These are phyloP conservation scores for Notamacropus eugenii DNA, from an alignment of 2,797 vertebrate genomes.

Conservation along the genomic window DNA sequence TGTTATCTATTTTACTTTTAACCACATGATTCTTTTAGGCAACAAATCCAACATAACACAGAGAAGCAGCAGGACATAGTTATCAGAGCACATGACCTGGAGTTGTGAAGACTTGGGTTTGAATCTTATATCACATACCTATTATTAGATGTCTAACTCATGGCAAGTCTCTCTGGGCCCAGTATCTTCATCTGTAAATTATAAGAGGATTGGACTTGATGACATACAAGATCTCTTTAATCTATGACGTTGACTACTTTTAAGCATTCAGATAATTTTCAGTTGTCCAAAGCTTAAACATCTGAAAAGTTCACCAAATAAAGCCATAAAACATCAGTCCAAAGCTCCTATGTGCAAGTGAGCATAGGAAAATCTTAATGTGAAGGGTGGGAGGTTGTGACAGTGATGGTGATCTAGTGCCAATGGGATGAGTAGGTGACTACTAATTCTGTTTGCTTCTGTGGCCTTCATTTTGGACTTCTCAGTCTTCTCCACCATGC, in stretches of 20 bases:
- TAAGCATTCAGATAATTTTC: background rate
- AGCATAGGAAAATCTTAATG: background rate
- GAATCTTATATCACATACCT: background rate
- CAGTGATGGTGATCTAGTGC: background rate
- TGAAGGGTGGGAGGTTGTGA: background rate
- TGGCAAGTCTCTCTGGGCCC: background rate
- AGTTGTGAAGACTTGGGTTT: background rate
- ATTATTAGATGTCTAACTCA: background rate
- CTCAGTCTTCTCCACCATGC: background rate
- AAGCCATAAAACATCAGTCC: background rate
- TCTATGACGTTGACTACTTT: background rate
- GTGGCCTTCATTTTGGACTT: background rate
- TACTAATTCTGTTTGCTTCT: background rate
- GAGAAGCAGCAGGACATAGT: background rate
- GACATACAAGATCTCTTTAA: background rate
- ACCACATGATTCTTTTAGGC: background rate
- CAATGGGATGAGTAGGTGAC: background rate
- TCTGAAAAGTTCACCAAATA: background rate
- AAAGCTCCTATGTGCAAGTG: background rate
- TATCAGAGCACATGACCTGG: background rate
- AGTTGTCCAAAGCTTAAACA: background rate
- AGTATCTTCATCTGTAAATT: background rate
- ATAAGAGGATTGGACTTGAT: background rate
- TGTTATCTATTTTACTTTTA: background rate
- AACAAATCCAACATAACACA: background rate